These are phyloP conservation scores for Suncus etruscus DNA, from an alignment of 2,113 vertebrate species.

Conservation along the genomic window DNA sequence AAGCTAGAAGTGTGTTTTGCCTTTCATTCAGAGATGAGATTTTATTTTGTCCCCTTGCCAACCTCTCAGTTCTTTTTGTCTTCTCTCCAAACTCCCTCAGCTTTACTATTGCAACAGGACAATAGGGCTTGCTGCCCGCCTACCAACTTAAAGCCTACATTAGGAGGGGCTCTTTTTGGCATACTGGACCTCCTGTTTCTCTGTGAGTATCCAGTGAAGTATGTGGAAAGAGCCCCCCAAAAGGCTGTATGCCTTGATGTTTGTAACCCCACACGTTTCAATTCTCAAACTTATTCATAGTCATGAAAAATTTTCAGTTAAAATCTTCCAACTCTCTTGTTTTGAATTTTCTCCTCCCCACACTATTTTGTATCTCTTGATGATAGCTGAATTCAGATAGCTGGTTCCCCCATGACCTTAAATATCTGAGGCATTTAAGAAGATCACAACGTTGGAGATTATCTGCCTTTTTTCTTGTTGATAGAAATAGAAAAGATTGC, in stretches of 20 bases:
- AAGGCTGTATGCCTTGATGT: not conserved
- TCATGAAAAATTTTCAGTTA: not conserved
- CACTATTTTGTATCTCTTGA: not conserved
- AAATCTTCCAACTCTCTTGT: rapidly evolving
- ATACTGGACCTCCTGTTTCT: not conserved
- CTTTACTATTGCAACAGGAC: not conserved
- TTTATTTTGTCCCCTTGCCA: not conserved
- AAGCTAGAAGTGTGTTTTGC: not conserved
- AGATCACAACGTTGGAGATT: not conserved
- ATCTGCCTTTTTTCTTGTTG: not conserved
- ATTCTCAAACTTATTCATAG: rapidly evolving
- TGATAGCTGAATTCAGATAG: not conserved
- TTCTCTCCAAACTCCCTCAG: not conserved
- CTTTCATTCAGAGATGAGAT: not conserved
- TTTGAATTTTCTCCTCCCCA: too few species aligned
- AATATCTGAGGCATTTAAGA: not conserved
- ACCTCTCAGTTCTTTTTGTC: not conserved
- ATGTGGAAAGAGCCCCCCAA: not conserved
- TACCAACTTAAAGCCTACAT: not conserved
- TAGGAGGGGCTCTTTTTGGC: not conserved
- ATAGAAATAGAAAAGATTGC: not conserved
- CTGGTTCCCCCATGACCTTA: not conserved
- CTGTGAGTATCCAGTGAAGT: not conserved
- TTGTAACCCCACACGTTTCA: not conserved
- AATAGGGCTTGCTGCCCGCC: not conserved